Evolutionary conservation across 2,113 vertebrate genomes (phyloP), one percentile per base, ranked within the genome.

Genomic region (Pomatorhinus ruficollis): DNA sequence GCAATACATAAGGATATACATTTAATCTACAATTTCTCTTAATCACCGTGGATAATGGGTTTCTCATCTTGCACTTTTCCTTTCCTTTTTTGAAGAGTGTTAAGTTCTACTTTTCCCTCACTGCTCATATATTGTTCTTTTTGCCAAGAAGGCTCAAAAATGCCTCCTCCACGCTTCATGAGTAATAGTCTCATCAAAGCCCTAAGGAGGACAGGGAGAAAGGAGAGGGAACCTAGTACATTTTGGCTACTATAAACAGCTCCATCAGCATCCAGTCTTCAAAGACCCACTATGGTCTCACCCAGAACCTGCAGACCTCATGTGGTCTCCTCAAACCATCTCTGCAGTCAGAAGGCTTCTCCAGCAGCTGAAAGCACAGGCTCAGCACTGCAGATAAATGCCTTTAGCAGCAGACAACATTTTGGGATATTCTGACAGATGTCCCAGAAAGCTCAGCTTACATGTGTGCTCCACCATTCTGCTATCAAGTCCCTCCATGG

Each of bases 41-140:
- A 13, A 68, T 90, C 45, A 42, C 21, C 19, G 78, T 0, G 1
- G 6, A 27, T 70, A 57, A 54, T 0, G 1, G 23, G 8, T 59
- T 37, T 75, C 42, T 45, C 12, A 8, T 27, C 52, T 90, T 94
- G 49, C 28, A 47, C 4, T 33, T 31, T 53, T 69, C 25, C 6
- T 20, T 19, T 30, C 5, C 16, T 42, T 61, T 75, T 83, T 59
- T 21, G 19, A 63, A 71, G 23, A 33, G 15, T 20, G 12, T 60
- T 69, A 28, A 33, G 22, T 86, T 93, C 56, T 76, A n/a, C 31
- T 88, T 93, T 47, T 37, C 15, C 31, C 21, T 14, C 19, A 22
- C 31, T 61, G 44, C 85, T 85, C 40, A 31, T 27, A 59, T 31
- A 47, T 14, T 56, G 8, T 11, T 52, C 0, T n/a, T 82, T 93